Evolutionary conservation across 2,888 invertebrate species (phyloP), one percentile per base, ranked within the genome.

Genomic region (Calameuta pallipes): DNA sequence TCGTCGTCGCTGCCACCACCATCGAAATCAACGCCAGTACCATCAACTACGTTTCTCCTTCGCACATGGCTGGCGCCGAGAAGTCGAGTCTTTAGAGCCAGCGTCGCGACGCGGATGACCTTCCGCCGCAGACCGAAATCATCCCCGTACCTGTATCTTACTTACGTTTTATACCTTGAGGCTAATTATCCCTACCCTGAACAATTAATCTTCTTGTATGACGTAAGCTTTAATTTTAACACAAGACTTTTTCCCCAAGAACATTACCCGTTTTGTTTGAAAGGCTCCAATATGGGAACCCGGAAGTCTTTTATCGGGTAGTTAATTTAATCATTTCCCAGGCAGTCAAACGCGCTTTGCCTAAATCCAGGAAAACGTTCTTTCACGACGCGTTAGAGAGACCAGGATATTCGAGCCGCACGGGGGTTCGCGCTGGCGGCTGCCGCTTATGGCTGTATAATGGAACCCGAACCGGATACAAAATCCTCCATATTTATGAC

Each of bases 31-130:
- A 56, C 56, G 9, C 23, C 56, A 9, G 56, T 23, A 56, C 56
- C 56, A 56, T 1, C 56, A 23, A 41, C 41, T 2, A 6, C 23
- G 75, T 77, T 77, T 76, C 78, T 76, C 80, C 79, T 80, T 80
- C 80, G 78, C 78, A 75, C 73, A 79, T 74, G 78, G 75, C 78
- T 80, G 84, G 84, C 84, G 84, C 84, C 84, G 80, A 80, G 78
- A 80, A 80, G 83, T 80, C 84, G 83, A 71, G 71, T 34, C 71
- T 56, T 56, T 82, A 84, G 83, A 82, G 83, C 79, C 82, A 82
- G 82, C 82, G 86, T 85, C 82, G 82, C 82, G 83, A 82, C 86
- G 82, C 83, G 73, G 82, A 76, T 80, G 76, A 71, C 71, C 71
- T 71, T 71, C 31, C 71, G 31, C 71, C 56, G 56, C 56, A 56